Evolutionary conservation across 2,888 invertebrate genomes (phyloP), one percentile per base, ranked within the genome.

Genomic region (Matsumyia berberina): DNA sequence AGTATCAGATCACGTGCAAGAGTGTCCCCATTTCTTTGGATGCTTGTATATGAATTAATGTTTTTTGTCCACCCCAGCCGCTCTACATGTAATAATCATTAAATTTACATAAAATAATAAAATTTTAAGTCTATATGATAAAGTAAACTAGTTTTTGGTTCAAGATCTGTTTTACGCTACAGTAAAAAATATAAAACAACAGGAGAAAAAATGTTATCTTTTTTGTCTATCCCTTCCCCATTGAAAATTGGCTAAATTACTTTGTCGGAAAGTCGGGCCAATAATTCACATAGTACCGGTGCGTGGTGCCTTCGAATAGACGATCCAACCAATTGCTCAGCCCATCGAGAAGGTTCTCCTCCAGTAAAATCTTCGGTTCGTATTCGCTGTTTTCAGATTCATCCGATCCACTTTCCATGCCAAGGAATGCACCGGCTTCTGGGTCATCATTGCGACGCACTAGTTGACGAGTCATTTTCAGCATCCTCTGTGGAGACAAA

Each of bases 251-350:
- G 39, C 6, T 4, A 76, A 77, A 87, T 93, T 95, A 96, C 92
- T 96, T 96, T 89, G 95, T 95, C 87, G 95, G 95, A 93, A 97
- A 97, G 90, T 97, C 97, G n/a, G 99, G 99, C 99, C 99, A 99
- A 92, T 98, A 98, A 92, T 98, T 97, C 88, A 99, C 95, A 92
- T 97, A 96, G 93, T 98, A 99, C 88, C 98, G 95, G 91, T 97
- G 96, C 5, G 99, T 97, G 86, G 96, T 96, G 86, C 99, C 99
- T 91, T 99, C 99, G 91, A 99, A 98, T 86, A 99, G 93, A 24
- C 98, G 94, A 92, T 99, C 99, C 89, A 99, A 93, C 99, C 99
- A 99, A 92, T 97, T 97, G 69, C 97, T 96, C 70, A 99, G 93
- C 0, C 98, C 98, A 90, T 98, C 97, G 67, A 99, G 92, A 44